A percentile compares a stretch with the other conserved stretches of the same genome.
Evolutionary conservation across 2,113 vertebrate genomes (phyloP).

Genomic region (Hippocampus mohnikei): DNA sequence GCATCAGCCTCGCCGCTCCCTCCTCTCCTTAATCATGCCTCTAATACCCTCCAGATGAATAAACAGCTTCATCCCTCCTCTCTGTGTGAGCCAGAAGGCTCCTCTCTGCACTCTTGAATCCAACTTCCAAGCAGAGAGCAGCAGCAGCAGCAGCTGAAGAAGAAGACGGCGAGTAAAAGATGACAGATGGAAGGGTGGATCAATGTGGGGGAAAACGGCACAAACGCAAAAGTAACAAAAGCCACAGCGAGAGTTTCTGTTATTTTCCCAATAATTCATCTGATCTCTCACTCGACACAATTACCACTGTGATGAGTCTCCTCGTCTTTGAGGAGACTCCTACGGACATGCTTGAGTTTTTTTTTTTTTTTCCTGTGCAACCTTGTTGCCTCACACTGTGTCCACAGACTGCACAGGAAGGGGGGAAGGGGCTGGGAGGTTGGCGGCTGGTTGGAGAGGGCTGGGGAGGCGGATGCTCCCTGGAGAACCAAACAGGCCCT

Average conservation of each 20-base stretch:
- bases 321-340: conserved; percentile 50
- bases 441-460: conserved; percentile 17
- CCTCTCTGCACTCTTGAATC: conserved; percentile 60
- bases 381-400: conserved; percentile 65
- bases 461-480: conserved; percentile 44
- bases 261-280: conserved; percentile 58
- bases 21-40: conserved; percentile 88
- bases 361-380: conserved; percentile 51
- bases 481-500: conserved; percentile 66
- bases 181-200: conserved; percentile 76
- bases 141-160: conserved; percentile 30
- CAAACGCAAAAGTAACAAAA: conserved; percentile 66
- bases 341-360: conserved; percentile 52
- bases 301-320: conserved; percentile 71
- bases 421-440: conserved; percentile 44
- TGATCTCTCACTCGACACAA: conserved; percentile 70
- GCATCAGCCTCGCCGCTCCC: conserved; percentile 74
- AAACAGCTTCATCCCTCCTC: conserved; percentile 84
- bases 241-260: conserved; percentile 58
- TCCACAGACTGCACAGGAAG: conserved; percentile 69
- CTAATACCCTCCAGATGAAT: conserved; percentile 98
- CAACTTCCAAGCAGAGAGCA: conserved; percentile 58
- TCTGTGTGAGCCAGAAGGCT: conserved; percentile 84
- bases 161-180: conserved; percentile 65
- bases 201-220: conserved; percentile 60